Evolutionary conservation across 2,888 invertebrate species (phyloP), one percentile per base, ranked within the genome.

Genomic region (Drosophila meridiana): DNA sequence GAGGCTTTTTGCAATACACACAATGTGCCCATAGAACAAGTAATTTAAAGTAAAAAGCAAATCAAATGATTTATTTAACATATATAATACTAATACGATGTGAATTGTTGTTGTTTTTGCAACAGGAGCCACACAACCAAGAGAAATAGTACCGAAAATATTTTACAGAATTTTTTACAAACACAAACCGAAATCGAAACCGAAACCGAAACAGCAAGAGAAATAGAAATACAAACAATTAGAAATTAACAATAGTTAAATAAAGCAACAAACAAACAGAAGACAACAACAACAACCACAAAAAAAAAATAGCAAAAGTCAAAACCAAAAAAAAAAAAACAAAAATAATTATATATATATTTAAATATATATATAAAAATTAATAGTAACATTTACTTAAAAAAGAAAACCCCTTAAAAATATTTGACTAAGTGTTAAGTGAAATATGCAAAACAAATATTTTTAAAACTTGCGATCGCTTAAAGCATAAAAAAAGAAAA

Each of bases 1-100:
- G 32, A 38, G 61, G 65, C 74, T 78, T 86, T 83, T 86, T 82
- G 87, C 90, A 87, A 83, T 88, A 84, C 83, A 88, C 84, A 85
- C 87, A 83, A 87, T 87, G 90, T 90, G 90, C 90, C 90, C 90
- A 90, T 90, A 90, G 90, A 91, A 90, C 90, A 86, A 84, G 90
- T 90, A 89, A 90, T 83, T 83, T 89, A 86, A 73, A 50, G 77
- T 67, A 72, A 65, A 62, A 59, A 62, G 57, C 58, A 75, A 80
- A 83, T 72, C 80, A 76, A 89, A 83, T 73, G 61, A 83, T 83
- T 89, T 87, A 89, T 87, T 87, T 80, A 52, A 52, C 34, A 34
- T 52, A 87, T 89, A 85, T 85, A 87, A 81, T 76, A 87, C 61
- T 68, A 69, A 71, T 77, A 71, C 65, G 67, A 69, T 72, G 79